These are phyloP conservation scores for Ictalurus punctatus DNA, from an alignment of 2,113 vertebrate species.

Conservation along the genomic window DNA sequence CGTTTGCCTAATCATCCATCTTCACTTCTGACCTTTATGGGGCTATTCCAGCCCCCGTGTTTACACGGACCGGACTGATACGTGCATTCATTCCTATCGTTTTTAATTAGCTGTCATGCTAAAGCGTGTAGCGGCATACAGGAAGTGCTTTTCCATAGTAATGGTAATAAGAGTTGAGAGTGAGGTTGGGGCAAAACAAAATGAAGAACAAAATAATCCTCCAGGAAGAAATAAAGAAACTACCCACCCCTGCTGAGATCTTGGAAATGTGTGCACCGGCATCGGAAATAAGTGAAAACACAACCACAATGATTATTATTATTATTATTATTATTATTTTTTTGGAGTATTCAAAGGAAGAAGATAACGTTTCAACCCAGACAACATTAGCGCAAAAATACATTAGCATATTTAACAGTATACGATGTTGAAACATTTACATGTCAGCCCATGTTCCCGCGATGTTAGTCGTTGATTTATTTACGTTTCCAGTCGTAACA, in stretches of 20 bases:
- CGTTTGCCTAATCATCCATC: constrained; percentile 18
- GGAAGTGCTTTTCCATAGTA: neutral
- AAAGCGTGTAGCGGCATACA: neutral
- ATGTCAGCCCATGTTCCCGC: too few species aligned
- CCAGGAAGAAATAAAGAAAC: neutral
- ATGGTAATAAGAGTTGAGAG: neutral
- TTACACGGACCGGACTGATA: neutral
- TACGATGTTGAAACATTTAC: neutral
- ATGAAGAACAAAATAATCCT: neutral
- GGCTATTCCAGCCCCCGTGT: neutral
- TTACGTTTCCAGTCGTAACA: neutral
- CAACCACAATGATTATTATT: neutral
- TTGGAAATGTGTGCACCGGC: too few species aligned
- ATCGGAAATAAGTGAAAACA: neutral
- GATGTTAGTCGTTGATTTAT: neutral
- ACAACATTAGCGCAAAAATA: neutral
- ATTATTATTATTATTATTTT: too few species aligned
- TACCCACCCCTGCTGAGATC: too few species aligned
- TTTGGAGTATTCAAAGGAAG: neutral
- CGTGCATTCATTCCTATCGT: neutral
- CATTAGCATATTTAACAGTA: too few species aligned
- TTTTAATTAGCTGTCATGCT: constrained; percentile 34
- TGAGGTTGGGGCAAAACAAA: neutral
- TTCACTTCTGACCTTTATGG: constrained; percentile 30
- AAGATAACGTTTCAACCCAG: neutral